These are phyloP conservation scores for Oreortyx pictus DNA, from an alignment of 2,797 vertebrate genomes.

Conservation along the genomic window DNA sequence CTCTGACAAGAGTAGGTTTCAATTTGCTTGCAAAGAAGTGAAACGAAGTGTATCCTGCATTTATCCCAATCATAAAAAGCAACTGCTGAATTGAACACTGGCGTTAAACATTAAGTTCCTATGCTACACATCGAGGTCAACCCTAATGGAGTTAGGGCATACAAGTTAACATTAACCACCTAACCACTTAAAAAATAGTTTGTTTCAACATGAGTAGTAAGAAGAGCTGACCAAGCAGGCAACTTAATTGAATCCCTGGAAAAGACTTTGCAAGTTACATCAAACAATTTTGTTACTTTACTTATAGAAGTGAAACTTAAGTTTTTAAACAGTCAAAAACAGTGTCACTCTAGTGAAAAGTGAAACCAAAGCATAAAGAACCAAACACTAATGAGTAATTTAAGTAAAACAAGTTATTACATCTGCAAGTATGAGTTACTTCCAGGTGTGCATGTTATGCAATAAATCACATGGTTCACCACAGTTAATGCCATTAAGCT, in stretches of 20 bases:
- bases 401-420: not conserved
- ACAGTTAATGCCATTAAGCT: not conserved
- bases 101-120: not conserved
- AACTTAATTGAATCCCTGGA: not conserved
- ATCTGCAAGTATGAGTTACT: not conserved
- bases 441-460: not conserved
- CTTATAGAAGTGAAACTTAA: not conserved
- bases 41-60: not conserved
- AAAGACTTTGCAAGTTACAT: not conserved
- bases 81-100: not conserved
- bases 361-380: not conserved
- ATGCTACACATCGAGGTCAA: not conserved
- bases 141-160: not conserved
- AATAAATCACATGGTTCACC: not conserved
- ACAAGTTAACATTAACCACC: not conserved
- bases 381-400: not conserved
- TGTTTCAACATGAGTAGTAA: not conserved
- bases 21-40: too few species aligned
- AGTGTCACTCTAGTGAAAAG: rapidly evolving
- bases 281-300: not conserved
- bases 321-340: not conserved
- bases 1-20: not conserved
- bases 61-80: not conserved
- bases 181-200: not conserved
- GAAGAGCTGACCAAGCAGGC: not conserved